These are phyloP conservation scores for Neelides sp. DNA, from an alignment of 1,140 invertebrate species.

Conservation along the genomic window DNA sequence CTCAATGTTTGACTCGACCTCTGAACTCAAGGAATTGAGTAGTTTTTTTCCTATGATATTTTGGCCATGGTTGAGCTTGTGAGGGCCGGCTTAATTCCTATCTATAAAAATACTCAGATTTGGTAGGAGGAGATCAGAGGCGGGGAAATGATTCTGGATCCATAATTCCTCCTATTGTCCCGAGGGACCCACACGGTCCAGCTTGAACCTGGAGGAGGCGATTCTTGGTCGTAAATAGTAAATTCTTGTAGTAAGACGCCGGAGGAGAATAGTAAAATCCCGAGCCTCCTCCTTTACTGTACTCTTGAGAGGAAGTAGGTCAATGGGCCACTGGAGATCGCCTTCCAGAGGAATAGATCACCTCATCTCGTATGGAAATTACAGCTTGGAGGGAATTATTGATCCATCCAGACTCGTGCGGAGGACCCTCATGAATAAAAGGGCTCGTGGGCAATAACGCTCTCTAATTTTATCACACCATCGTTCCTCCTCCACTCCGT, in stretches of 20 bases:
- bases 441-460: conserved; percentile 1
- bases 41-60: no score
- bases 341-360: not conserved
- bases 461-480: not conserved
- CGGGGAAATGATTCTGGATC: conserved; percentile 2
- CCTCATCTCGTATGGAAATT: not conserved
- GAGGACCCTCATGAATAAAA: conserved; percentile 6
- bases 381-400: not conserved
- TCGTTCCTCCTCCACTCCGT: no score
- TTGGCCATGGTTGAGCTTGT: no score
- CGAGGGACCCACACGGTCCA: conserved; percentile 1
- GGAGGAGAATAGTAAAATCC: conserved; percentile 1
- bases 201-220: not conserved
- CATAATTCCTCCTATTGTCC: conserved; percentile 11
- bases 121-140: no score
- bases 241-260: conserved; percentile 6
- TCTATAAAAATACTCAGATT: conserved; percentile 9
- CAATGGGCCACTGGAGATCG: not conserved
- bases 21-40: no score
- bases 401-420: not conserved
- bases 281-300: not conserved
- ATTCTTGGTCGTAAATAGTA: not conserved
- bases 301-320: conserved; percentile 6
- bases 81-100: conserved; percentile 9
- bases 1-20: no score